These are phyloP conservation scores for Myotis findleyi DNA, from an alignment of 2,797 vertebrate species.

Conservation along the genomic window DNA sequence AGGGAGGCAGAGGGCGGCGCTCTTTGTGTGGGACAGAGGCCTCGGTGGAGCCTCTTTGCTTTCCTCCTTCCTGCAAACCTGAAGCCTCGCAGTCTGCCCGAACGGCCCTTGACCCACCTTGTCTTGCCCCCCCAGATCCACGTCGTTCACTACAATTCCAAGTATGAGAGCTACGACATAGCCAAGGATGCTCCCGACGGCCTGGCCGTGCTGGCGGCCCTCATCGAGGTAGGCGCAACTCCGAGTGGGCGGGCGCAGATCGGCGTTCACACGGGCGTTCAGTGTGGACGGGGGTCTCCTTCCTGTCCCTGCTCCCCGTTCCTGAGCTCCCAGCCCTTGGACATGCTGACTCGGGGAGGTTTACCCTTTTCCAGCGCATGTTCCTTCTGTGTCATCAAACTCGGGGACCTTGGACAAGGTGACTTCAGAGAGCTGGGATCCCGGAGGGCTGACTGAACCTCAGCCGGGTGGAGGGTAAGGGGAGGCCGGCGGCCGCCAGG, in stretches of 20 bases:
- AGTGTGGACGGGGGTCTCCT: background rate
- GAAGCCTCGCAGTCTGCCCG: accelerated
- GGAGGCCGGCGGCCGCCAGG: accelerated
- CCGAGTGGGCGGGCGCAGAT: accelerated
- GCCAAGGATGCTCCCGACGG: constrained; percentile 91
- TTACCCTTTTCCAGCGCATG: background rate
- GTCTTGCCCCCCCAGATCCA: constrained; percentile 90
- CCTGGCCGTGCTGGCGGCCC: constrained; percentile 93
- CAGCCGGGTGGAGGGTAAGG: background rate
- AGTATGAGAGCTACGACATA: constrained; percentile 90
- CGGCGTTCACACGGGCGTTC: background rate
- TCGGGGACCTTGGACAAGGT: background rate
- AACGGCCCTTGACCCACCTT: background rate
- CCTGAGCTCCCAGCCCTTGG: background rate
- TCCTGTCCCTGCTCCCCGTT: background rate
- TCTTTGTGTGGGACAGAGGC: background rate
- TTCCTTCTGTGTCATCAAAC: background rate
- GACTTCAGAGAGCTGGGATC: background rate
- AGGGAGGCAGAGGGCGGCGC: background rate
- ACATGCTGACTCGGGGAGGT: background rate
- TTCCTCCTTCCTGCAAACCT: background rate
- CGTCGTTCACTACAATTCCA: constrained; percentile 95
- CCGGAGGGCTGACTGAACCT: background rate
- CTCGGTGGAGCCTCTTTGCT: accelerated
- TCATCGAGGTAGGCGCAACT: constrained; percentile 89